phyloP scores from a whole-genome alignment of 2,888 invertebrate genomes.

The Dioctria rufipes region DNA sequence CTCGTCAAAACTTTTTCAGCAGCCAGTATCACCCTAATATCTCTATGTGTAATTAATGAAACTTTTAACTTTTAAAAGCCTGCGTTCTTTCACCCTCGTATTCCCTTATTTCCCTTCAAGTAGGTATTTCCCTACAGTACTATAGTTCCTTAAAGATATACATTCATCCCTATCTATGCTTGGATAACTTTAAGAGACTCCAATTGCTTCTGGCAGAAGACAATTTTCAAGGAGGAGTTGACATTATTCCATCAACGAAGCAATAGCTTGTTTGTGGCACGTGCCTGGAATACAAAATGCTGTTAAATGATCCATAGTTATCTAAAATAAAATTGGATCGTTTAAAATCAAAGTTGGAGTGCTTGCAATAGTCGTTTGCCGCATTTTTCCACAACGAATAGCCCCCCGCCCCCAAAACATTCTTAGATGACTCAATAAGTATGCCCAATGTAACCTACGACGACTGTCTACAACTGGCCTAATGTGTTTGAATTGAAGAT shows the following conservation, averaged over 20 bases:
- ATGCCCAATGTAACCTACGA: slow-evolving; percentile 17
- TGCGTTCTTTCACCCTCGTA: background rate
- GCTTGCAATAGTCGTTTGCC: slow-evolving; percentile 6
- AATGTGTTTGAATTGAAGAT: background rate
- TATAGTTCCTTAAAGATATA: slow-evolving; percentile 13
- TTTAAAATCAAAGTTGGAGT: slow-evolving; percentile 50
- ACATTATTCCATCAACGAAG: slow-evolving; percentile 49
- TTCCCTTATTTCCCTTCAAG: too few relatives aligned
- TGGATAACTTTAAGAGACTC: slow-evolving; percentile 1
- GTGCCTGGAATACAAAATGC: slow-evolving; percentile 34
- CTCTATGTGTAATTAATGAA: slow-evolving; percentile 22
- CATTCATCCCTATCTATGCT: background rate
- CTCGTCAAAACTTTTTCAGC: slow-evolving; percentile 26
- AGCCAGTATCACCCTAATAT: slow-evolving; percentile 27
- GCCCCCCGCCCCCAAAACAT: background rate
- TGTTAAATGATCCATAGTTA: slow-evolving; percentile 30
- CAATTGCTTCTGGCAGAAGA: slow-evolving; percentile 16
- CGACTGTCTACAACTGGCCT: background rate
- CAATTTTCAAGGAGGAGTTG: slow-evolving; percentile 40
- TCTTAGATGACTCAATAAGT: slow-evolving; percentile 25
- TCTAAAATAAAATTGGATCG: slow-evolving; percentile 46
- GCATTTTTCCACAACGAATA: background rate
- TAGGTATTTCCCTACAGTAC: too few relatives aligned
- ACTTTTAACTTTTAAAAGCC: slow-evolving; percentile 33
- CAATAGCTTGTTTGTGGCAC: slow-evolving; percentile 50